Conservation (phyloP, 2,888 invertebrate species). For the Baronia brevicornis region DNA sequence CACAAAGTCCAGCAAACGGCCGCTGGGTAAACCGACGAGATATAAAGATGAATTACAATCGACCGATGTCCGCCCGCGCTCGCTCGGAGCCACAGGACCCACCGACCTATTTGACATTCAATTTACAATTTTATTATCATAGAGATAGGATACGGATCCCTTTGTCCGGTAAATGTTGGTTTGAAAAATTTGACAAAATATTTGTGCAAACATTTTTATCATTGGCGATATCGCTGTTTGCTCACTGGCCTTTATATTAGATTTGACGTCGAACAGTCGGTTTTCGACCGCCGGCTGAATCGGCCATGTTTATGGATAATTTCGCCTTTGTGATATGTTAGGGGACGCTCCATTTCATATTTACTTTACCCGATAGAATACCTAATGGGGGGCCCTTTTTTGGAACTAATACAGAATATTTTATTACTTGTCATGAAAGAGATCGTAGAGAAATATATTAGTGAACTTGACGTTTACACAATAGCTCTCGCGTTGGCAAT, state of each 20-base stretch:
- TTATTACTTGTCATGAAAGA: background rate
- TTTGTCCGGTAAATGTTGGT: conserved; percentile 10
- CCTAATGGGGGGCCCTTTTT: conserved; percentile 1
- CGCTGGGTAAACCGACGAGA: conserved; percentile 22
- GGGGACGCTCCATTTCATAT: conserved; percentile 5
- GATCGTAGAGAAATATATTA: background rate
- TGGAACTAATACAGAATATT: background rate
- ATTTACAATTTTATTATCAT: conserved; percentile 23
- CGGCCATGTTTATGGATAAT: conserved; percentile 25
- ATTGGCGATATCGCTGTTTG: conserved; percentile 25
- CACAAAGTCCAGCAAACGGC: conserved; percentile 23
- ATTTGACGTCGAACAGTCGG: conserved; percentile 24
- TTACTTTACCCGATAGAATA: conserved; percentile 3
- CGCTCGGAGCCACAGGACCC: conserved; percentile 7
- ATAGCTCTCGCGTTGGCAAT: no score
- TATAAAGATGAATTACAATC: conserved; percentile 25
- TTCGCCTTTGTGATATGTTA: conserved; percentile 18
- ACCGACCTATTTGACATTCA: conserved; percentile 10
- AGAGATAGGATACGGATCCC: conserved; percentile 17
- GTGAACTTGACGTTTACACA: no score
- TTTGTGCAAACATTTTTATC: conserved; percentile 30
- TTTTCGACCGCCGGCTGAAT: conserved; percentile 23
- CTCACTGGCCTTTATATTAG: conserved; percentile 27
- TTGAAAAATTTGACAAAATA: conserved; percentile 26
- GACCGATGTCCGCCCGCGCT: conserved; percentile 17